Base-by-base conservation (phyloP, 1,140 invertebrate species). In the Tetramorium parvispinum region DNA sequence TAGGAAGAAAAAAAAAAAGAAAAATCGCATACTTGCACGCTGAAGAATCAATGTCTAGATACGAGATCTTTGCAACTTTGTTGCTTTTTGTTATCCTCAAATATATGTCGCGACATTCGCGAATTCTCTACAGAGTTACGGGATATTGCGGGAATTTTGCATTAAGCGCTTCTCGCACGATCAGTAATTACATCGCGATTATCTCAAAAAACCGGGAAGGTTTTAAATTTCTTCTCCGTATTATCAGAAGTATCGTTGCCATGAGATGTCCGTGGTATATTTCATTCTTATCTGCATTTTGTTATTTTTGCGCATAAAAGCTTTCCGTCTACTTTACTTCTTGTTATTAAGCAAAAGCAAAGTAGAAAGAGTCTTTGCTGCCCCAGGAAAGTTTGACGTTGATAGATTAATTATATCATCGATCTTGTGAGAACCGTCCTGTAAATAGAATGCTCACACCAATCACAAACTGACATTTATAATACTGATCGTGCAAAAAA, bases 401-500 rank as follows among this genome's bases (percentile, higher is more conserved):
- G n/a, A 79, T 6, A 11, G 46, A 53, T 53, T 79, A 66, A 79
- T 66, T 68, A 79, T n/a, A 37, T 66, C 32, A 51, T 79, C 61
- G 77, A 51, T 66, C 27, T 79, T 21, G 8, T 53, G n/a, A 51
- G 32, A 40, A 40, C 16, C 7, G 24, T 46, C 1, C 4, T 51
- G n/a, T 16, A 65, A 37, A 66, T 51, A 78, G 27, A 77, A 77
- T 61, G 24, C 46, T 78, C 11, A n/a, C 13, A 11, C 16, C 8
- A 32, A 55, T 51, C 6, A 68, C 10, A 53, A 40, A 81, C 46
- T 18, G 43, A 49, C 46, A 37, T 40, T 53, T 55, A 18, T 51
- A 81, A 18, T 79, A 66, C 27, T 79, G 61, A 81, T 68, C 63
- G n/a, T 81, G 63, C 37, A 68, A 53, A 49, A 79, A 53, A 79